These are phyloP conservation scores for Aldrovandia affinis DNA, from an alignment of 2,797 vertebrate species.

Conservation along the genomic window DNA sequence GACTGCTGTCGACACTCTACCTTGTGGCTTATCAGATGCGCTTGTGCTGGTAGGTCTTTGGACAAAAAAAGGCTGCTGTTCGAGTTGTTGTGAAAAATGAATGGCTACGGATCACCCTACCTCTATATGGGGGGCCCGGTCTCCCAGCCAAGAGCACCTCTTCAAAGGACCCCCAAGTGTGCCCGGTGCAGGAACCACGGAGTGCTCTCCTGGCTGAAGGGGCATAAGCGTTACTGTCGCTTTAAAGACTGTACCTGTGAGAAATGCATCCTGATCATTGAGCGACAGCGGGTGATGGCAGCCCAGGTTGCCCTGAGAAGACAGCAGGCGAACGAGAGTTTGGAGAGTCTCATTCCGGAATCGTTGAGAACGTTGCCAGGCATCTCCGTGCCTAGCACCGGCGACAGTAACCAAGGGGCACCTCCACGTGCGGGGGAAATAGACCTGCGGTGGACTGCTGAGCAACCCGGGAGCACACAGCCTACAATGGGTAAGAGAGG, in stretches of 20 bases:
- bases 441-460: slow-evolving; percentile 72
- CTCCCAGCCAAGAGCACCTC: slow-evolving; percentile 87
- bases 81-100: slow-evolving; percentile 75
- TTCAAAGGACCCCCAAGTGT: slow-evolving; percentile 94
- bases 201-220: slow-evolving; percentile 94
- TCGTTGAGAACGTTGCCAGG: slow-evolving; percentile 81
- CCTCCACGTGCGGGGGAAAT: slow-evolving; percentile 61
- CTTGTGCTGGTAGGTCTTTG: slow-evolving; percentile 19
- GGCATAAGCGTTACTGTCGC: slow-evolving; percentile 95
- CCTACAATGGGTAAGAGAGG: slow-evolving; percentile 62
- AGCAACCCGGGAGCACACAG: slow-evolving; percentile 59
- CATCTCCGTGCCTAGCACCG: slow-evolving; percentile 64
- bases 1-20: slow-evolving; percentile 29
- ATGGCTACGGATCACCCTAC: slow-evolving; percentile 94
- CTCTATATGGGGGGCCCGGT: slow-evolving; percentile 94
- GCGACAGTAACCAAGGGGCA: slow-evolving; percentile 58
- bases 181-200: slow-evolving; percentile 95
- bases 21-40: background rate
- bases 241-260: slow-evolving; percentile 98
- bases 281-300: slow-evolving; percentile 95
- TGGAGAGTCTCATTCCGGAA: slow-evolving; percentile 93
- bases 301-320: slow-evolving; percentile 93
- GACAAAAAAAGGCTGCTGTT: slow-evolving; percentile 13
- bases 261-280: slow-evolving; percentile 97
- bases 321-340: slow-evolving; percentile 95